Conservation (phyloP, 2,113 vertebrate genomes). For the Leptobrachium ailaonicum region DNA sequence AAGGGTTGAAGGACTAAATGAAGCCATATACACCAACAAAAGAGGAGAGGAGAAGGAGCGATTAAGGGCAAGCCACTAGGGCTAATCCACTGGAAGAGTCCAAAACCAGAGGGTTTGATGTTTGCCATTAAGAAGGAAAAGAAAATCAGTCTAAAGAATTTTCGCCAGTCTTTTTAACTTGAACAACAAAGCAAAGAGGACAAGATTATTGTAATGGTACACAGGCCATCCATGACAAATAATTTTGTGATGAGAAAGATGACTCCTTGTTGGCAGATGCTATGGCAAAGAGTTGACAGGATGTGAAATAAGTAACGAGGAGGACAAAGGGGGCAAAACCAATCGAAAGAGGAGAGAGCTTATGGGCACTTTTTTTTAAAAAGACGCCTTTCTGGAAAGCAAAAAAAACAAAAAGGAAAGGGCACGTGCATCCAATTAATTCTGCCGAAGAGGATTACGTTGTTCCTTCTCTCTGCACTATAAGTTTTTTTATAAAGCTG, state of each 20-base stretch:
- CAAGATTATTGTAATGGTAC: slow-evolving; percentile 91
- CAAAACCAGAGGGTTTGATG: slow-evolving; percentile 56
- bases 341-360: slow-evolving; percentile 89
- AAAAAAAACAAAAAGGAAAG: slow-evolving; percentile 91
- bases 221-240: slow-evolving; percentile 78
- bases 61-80: slow-evolving; percentile 58
- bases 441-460: slow-evolving; percentile 86
- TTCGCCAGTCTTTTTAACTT: slow-evolving; percentile 96
- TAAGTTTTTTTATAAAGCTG: slow-evolving; percentile 90
- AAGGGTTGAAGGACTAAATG: slow-evolving; percentile 74
- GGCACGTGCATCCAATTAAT: slow-evolving; percentile 72
- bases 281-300: slow-evolving; percentile 88
- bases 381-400: slow-evolving; percentile 89
- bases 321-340: slow-evolving; percentile 86
- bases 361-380: slow-evolving; percentile 96
- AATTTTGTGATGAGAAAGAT: slow-evolving; percentile 93
- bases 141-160: slow-evolving; percentile 98
- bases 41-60: slow-evolving; percentile 74
- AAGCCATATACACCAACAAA: slow-evolving; percentile 70
- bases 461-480: slow-evolving; percentile 89
- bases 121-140: slow-evolving; percentile 94
- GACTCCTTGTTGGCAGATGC: slow-evolving; percentile 88
- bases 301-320: slow-evolving; percentile 82
- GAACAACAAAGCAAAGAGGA: slow-evolving; percentile 96
- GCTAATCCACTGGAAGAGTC: slow-evolving; percentile 53